phyloP scores from a whole-genome alignment of 2,888 invertebrate genomes.

The Lacanobia wlatinum region DNA sequence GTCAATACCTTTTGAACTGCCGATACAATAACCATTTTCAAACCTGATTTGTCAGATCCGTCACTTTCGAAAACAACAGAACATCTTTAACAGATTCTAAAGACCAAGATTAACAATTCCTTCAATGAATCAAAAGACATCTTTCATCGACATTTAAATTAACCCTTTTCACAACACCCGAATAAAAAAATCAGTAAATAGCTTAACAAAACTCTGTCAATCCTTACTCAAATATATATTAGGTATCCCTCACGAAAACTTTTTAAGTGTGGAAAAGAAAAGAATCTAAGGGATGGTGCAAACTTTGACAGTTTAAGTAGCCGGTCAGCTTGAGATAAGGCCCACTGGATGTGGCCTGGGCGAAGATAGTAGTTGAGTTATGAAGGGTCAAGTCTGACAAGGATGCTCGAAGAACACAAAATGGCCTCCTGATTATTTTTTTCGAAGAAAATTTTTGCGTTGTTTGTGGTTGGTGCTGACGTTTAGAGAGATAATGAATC shows the following conservation, averaged over 20 bases:
- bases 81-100: neutral
- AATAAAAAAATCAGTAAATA: slow-evolving; percentile 45
- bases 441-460: neutral
- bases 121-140: slow-evolving; percentile 11
- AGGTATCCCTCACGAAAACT: slow-evolving; percentile 39
- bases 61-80: slow-evolving; percentile 20
- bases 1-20: neutral
- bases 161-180: slow-evolving; percentile 22
- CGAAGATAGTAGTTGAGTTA: slow-evolving; percentile 65
- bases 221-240: slow-evolving; percentile 55
- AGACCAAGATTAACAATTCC: slow-evolving; percentile 3
- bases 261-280: slow-evolving; percentile 70
- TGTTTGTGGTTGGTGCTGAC: neutral
- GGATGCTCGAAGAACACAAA: slow-evolving; percentile 47
- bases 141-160: slow-evolving; percentile 32
- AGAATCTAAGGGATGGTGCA: slow-evolving; percentile 63
- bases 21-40: slow-evolving; percentile 1
- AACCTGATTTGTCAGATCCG: neutral
- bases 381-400: slow-evolving; percentile 64
- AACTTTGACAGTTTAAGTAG: slow-evolving; percentile 76
- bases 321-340: slow-evolving; percentile 59
- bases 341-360: slow-evolving; percentile 62
- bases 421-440: slow-evolving; percentile 20
- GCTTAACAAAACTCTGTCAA: slow-evolving; percentile 46
- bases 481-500: neutral